phyloP scores from a whole-genome alignment of 2,888 invertebrate species.

The Glyphotaelius pellucidus region DNA sequence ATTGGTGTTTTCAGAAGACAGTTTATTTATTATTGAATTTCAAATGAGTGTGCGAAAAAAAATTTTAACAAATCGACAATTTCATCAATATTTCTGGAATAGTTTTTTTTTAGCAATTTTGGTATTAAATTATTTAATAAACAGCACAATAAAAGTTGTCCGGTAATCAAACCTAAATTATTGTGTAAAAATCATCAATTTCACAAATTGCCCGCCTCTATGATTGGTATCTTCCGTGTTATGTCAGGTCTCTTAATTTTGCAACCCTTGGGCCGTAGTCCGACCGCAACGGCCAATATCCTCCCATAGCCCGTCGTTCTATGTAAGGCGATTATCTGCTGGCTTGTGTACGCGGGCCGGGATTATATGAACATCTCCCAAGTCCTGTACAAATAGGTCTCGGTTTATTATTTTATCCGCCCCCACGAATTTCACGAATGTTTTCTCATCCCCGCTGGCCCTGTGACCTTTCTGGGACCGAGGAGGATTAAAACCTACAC shows the following conservation, averaged over 20 bases:
- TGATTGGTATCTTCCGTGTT: background rate
- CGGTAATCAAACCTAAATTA: too few species aligned
- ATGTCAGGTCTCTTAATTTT: background rate
- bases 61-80: too few species aligned
- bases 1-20: too few species aligned
- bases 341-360: conserved; percentile 58
- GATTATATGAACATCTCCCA: conserved; percentile 64
- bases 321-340: conserved; percentile 57
- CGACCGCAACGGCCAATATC: conserved; percentile 18
- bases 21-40: too few species aligned
- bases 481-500: conserved; percentile 39
- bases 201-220: background rate
- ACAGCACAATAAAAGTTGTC: too few species aligned
- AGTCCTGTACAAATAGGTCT: conserved; percentile 64
- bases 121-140: too few species aligned
- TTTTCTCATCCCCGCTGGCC: conserved; percentile 61
- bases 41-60: too few species aligned
- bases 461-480: conserved; percentile 60
- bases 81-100: too few species aligned
- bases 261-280: background rate
- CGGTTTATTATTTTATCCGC: conserved; percentile 61
- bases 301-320: background rate
- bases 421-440: conserved; percentile 56
- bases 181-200: too few species aligned
- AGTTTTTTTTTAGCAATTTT: too few species aligned